A percentile compares a stretch with the other conserved stretches of the same genome.
phyloP scores from a whole-genome alignment of 2,797 vertebrate genomes.

The Octomys mimax region DNA sequence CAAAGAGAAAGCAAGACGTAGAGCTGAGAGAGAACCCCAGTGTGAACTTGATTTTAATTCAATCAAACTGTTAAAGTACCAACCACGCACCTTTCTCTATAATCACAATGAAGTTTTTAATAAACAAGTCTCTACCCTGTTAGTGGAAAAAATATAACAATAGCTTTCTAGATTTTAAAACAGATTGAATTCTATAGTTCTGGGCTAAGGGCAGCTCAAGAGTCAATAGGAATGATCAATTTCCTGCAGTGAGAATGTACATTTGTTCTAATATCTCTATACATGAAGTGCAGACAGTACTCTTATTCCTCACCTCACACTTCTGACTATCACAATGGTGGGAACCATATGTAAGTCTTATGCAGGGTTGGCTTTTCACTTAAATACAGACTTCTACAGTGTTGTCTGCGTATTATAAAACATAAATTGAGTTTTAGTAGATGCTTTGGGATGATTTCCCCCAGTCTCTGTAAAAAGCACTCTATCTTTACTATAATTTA shows the following conservation, averaged over 20 bases:
- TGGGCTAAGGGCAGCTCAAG: constrained; percentile 37
- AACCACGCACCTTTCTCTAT: constrained; percentile 79
- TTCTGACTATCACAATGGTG: neutral
- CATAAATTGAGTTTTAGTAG: constrained; percentile 66
- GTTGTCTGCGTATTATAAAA: constrained; percentile 46
- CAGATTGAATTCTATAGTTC: constrained; percentile 58
- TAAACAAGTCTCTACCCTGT: constrained; percentile 76
- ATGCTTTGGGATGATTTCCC: constrained; percentile 34
- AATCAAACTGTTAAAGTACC: constrained; percentile 78
- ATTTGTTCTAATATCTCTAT: neutral
- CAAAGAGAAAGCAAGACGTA: constrained; percentile 79
- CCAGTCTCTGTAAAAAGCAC: constrained; percentile 41
- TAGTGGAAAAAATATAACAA: constrained; percentile 67
- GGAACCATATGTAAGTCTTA: constrained; percentile 60
- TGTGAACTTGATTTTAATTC: constrained; percentile 83
- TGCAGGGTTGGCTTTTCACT: neutral
- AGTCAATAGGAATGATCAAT: constrained; percentile 58
- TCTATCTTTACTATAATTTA: constrained; percentile 72
- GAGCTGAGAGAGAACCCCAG: constrained; percentile 78
- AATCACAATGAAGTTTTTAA: constrained; percentile 83
- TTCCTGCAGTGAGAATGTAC: constrained; percentile 23
- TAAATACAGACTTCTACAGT: neutral
- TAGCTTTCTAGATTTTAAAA: constrained; percentile 72
- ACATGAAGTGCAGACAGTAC: constrained; percentile 20
- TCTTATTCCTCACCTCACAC: neutral